Evolutionary conservation across 2,888 invertebrate species (phyloP).

Genomic region (Tortricodes alternella): DNA sequence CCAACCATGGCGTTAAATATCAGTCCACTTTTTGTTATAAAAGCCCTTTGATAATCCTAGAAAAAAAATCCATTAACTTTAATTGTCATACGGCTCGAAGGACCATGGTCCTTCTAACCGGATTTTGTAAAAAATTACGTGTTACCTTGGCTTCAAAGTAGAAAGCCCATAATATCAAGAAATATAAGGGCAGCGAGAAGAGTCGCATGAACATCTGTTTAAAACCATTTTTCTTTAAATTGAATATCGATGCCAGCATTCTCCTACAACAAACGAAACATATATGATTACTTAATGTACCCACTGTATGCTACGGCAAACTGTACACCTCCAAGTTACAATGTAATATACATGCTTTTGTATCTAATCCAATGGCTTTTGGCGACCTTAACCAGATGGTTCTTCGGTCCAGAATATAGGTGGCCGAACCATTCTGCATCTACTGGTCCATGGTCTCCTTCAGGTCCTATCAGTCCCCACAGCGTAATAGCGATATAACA

Average conservation of each 20-base stretch:
- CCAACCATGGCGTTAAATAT: constrained; percentile 87
- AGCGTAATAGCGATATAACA: too few relatives aligned
- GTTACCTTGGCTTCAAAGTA: constrained; percentile 86
- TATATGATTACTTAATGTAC: too few relatives aligned
- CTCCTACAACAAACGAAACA: constrained; percentile 78
- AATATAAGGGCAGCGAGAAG: constrained; percentile 88
- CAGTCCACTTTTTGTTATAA: constrained; percentile 87
- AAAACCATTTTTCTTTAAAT: constrained; percentile 88
- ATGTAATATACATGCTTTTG: too few relatives aligned
- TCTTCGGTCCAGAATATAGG: too few relatives aligned
- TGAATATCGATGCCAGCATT: constrained; percentile 89
- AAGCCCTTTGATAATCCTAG: constrained; percentile 86
- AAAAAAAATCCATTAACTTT: constrained; percentile 34
- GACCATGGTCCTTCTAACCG: constrained; percentile 7
- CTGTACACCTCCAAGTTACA: too few relatives aligned
- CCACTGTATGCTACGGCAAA: too few relatives aligned
- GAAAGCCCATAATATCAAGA: constrained; percentile 90
- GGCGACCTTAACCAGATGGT: too few relatives aligned
- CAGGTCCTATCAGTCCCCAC: too few relatives aligned
- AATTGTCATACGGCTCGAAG: not conserved
- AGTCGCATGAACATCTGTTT: constrained; percentile 89
- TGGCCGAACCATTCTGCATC: too few relatives aligned
- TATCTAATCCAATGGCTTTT: too few relatives aligned
- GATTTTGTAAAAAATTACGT: not conserved
- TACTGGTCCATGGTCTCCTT: too few relatives aligned